Conservation (phyloP, 1,140 invertebrate species). For the Drosophila pachea region DNA sequence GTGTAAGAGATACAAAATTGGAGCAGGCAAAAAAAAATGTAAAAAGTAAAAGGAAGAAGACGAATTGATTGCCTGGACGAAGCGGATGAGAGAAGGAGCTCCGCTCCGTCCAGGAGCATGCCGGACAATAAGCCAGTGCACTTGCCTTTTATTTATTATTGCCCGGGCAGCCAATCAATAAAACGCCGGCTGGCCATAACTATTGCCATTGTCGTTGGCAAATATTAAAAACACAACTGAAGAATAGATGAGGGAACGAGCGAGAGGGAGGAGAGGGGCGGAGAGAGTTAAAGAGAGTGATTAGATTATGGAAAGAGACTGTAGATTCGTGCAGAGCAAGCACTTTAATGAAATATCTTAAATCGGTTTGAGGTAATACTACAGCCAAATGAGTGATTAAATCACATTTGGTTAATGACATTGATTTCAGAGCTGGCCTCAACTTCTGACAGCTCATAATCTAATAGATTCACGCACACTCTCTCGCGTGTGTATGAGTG, state of each 20-base stretch:
- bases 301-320: too few relatives aligned
- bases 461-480: too few relatives aligned
- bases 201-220: background rate
- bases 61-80: slow-evolving; percentile 24
- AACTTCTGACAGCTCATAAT: too few relatives aligned
- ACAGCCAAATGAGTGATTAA: too few relatives aligned
- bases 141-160: slow-evolving; percentile 24
- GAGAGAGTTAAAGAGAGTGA: too few relatives aligned
- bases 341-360: too few relatives aligned
- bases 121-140: slow-evolving; percentile 19
- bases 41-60: slow-evolving; percentile 2
- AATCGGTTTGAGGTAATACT: too few relatives aligned
- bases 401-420: too few relatives aligned
- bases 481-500: background rate
- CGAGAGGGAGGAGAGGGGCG: background rate
- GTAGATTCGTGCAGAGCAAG: too few relatives aligned
- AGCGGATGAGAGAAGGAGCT: slow-evolving; percentile 5
- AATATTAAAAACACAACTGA: background rate
- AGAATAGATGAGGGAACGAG: background rate
- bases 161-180: slow-evolving; percentile 32
- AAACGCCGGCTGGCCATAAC: slow-evolving; percentile 35
- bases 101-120: slow-evolving; percentile 1
- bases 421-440: too few relatives aligned
- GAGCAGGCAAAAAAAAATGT: background rate
- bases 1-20: slow-evolving; percentile 6